Conservation (phyloP, 2,797 vertebrate species). For the Parotocinclus haroldoi region DNA sequence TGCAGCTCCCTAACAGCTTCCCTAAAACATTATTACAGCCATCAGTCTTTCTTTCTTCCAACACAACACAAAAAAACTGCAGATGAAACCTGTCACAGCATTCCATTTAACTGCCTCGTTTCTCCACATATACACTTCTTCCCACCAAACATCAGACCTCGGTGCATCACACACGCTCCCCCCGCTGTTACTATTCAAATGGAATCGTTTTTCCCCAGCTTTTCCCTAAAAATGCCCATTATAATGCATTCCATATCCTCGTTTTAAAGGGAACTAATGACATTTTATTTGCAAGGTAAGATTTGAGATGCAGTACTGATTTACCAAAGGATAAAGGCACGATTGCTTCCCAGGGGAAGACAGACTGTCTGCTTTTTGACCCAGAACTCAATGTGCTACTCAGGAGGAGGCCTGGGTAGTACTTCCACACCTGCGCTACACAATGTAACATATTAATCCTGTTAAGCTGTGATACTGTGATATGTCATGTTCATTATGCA, state of each 20-base stretch:
- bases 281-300: constrained; percentile 42
- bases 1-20: constrained; percentile 13
- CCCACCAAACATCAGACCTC: constrained; percentile 36
- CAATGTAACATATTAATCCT: constrained; percentile 9
- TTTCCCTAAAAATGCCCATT: constrained; percentile 31
- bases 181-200: constrained; percentile 29
- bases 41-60: constrained; percentile 15
- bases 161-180: constrained; percentile 15
- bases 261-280: constrained; percentile 44
- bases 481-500: not conserved
- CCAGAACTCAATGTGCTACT: constrained; percentile 26
- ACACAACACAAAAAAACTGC: no score
- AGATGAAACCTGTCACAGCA: constrained; percentile 18
- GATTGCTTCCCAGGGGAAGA: constrained; percentile 19
- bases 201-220: constrained; percentile 23
- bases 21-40: constrained; percentile 37
- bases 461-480: constrained; percentile 20
- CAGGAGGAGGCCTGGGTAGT: constrained; percentile 7
- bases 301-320: constrained; percentile 30
- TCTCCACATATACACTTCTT: constrained; percentile 20
- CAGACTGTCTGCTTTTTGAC: constrained; percentile 27
- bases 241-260: constrained; percentile 38
- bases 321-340: constrained; percentile 19
- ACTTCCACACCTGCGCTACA: constrained; percentile 15
- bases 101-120: constrained; percentile 28